These are phyloP conservation scores for Pseudanteris insignis DNA, from an alignment of 2,888 invertebrate genomes.

Conservation along the genomic window DNA sequence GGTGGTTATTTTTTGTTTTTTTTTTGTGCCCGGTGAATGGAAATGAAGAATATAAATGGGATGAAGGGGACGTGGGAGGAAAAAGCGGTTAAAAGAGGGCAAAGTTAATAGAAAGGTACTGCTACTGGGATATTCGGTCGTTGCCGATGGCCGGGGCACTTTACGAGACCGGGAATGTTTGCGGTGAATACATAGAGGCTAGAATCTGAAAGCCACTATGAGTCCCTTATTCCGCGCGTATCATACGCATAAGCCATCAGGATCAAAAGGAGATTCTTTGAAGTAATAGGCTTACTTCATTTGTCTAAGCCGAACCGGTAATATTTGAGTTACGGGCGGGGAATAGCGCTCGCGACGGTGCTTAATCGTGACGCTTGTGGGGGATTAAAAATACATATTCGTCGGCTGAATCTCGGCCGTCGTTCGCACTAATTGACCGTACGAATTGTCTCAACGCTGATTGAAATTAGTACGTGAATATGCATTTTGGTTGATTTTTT, in stretches of 20 bases:
- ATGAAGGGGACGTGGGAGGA: background rate
- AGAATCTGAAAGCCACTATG: slow-evolving; percentile 27
- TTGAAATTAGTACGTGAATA: no score
- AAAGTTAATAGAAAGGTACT: slow-evolving; percentile 14
- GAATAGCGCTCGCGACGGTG: slow-evolving; percentile 5
- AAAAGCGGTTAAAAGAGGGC: background rate
- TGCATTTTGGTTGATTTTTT: no score
- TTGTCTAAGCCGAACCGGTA: slow-evolving; percentile 20
- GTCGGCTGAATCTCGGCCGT: background rate
- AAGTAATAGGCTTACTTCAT: slow-evolving; percentile 37
- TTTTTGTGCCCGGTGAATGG: no score
- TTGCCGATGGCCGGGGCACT: slow-evolving; percentile 40
- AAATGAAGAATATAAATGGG: no score
- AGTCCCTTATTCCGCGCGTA: slow-evolving; percentile 29
- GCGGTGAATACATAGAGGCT: slow-evolving; percentile 34
- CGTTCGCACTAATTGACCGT: slow-evolving; percentile 6
- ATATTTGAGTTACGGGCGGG: slow-evolving; percentile 14
- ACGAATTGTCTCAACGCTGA: no score
- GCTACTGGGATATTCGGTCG: slow-evolving; percentile 16
- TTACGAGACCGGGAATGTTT: slow-evolving; percentile 34
- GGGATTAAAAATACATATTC: slow-evolving; percentile 13
- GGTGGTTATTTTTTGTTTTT: no score
- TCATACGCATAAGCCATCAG: slow-evolving; percentile 31
- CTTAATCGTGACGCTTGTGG: slow-evolving; percentile 10
- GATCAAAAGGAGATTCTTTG: slow-evolving; percentile 35